Evolutionary conservation across 2,797 vertebrate species (phyloP).

Genomic region (Geotrypetes seraphini): DNA sequence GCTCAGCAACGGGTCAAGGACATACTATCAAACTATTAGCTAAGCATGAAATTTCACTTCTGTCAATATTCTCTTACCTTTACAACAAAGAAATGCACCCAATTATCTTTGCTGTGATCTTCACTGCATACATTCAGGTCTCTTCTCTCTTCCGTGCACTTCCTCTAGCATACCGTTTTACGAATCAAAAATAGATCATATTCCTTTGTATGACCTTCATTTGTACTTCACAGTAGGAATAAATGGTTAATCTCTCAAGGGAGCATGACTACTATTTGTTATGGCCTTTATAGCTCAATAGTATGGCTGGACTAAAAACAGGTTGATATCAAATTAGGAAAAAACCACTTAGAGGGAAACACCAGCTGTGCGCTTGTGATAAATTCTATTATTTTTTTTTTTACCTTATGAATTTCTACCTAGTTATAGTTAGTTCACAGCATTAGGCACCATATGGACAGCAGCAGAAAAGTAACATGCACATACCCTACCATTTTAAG

Average conservation of each 20-base stretch:
- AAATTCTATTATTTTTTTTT: constrained; percentile 44
- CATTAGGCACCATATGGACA: constrained; percentile 44
- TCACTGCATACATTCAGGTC: too few species aligned
- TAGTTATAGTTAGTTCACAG: constrained; percentile 42
- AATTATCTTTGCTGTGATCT: too few species aligned
- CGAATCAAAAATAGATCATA: constrained; percentile 1
- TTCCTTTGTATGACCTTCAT: constrained; percentile 37
- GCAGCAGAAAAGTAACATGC: constrained; percentile 14
- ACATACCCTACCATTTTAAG: constrained; percentile 1
- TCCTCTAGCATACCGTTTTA: neutral
- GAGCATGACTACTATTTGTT: constrained; percentile 43
- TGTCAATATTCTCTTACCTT: too few species aligned
- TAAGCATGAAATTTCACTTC: too few species aligned
- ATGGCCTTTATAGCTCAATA: constrained; percentile 53
- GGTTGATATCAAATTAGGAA: constrained; percentile 51
- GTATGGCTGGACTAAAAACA: constrained; percentile 26
- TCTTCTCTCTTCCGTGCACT: constrained; percentile 8
- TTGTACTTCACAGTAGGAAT: constrained; percentile 45
- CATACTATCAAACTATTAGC: too few species aligned
- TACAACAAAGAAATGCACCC: too few species aligned
- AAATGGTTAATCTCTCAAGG: constrained; percentile 42
- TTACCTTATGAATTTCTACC: constrained; percentile 42
- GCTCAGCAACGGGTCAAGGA: too few species aligned
- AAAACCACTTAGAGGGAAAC: constrained; percentile 43
- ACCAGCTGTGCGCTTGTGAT: constrained; percentile 53